A percentile compares a stretch with the other conserved stretches of the same genome.
These are phyloP conservation scores for Gouania willdenowi DNA, from an alignment of 2,797 vertebrate species.

Conservation along the genomic window DNA sequence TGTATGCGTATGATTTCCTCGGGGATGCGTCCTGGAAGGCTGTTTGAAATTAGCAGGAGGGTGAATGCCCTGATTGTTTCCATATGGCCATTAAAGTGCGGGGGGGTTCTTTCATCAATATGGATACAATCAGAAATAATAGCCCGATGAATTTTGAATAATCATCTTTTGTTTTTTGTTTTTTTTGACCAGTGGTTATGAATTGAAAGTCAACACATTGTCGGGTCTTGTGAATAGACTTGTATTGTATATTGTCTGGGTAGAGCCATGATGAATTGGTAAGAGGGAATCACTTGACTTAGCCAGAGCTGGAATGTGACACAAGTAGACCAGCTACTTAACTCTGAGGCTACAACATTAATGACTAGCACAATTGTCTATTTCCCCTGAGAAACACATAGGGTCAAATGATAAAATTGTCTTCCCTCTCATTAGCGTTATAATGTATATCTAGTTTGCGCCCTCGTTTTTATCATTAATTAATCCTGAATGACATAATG, in stretches of 20 bases:
- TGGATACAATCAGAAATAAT: slow-evolving; percentile 17
- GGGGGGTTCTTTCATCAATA: slow-evolving; percentile 25
- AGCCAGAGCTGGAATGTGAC: slow-evolving; percentile 65
- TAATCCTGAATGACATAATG: slow-evolving; percentile 69
- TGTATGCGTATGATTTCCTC: slow-evolving; percentile 65
- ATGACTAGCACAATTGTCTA: slow-evolving; percentile 64
- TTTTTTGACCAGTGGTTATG: neutral
- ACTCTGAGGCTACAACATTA: slow-evolving; percentile 68
- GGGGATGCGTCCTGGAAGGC: slow-evolving; percentile 68
- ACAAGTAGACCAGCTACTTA: slow-evolving; percentile 76
- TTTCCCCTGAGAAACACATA: slow-evolving; percentile 60
- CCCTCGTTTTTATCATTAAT: slow-evolving; percentile 68
- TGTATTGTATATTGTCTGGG: slow-evolving; percentile 15
- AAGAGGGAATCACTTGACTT: slow-evolving; percentile 69
- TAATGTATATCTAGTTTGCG: slow-evolving; percentile 63
- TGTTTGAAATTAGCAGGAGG: slow-evolving; percentile 72
- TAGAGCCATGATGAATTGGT: slow-evolving; percentile 58
- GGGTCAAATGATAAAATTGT: slow-evolving; percentile 70
- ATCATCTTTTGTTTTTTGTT: slow-evolving; percentile 1
- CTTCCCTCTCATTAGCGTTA: slow-evolving; percentile 63
- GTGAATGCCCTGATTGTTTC: slow-evolving; percentile 72
- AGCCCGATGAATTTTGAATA: slow-evolving; percentile 15
- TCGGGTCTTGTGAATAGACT: slow-evolving; percentile 29
- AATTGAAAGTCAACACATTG: too few species aligned
- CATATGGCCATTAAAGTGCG: slow-evolving; percentile 74